Evolutionary conservation across 1,140 invertebrate species (phyloP).

Genomic region (Cotesia vestalis): DNA sequence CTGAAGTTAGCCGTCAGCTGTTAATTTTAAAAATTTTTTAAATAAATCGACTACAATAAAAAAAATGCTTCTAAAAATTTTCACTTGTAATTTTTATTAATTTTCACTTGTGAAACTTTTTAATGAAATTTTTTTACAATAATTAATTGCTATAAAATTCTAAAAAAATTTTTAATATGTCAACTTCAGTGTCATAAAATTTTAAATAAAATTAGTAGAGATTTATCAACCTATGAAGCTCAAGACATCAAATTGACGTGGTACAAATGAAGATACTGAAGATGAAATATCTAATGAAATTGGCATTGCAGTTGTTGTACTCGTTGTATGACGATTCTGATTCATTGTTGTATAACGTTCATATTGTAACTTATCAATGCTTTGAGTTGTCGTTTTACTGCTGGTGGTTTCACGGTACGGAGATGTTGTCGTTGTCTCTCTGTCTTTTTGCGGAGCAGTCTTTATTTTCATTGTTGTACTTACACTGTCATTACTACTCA

Average conservation of each 20-base stretch:
- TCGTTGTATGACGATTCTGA: not conserved
- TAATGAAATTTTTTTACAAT: no score
- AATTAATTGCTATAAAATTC: no score
- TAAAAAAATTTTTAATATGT: no score
- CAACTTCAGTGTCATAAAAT: no score
- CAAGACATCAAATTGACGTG: conserved; percentile 19
- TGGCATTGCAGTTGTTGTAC: conserved; percentile 31
- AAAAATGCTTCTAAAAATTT: no score
- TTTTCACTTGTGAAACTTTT: no score
- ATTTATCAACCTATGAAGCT: conserved; percentile 29
- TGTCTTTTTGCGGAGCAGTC: not conserved
- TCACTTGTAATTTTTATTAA: no score
- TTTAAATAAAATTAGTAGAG: not conserved
- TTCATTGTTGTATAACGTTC: not conserved
- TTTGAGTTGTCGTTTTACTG: not conserved
- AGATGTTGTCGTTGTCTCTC: not conserved
- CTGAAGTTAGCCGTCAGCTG: no score
- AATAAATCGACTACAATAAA: no score
- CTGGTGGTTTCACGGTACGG: not conserved
- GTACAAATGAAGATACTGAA: not conserved
- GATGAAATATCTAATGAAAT: not conserved
- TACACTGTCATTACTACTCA: not conserved
- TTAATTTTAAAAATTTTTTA: no score
- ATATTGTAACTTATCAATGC: not conserved
- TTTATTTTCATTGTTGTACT: conserved; percentile 18